phyloP scores from a whole-genome alignment of 2,888 invertebrate species.

The Bellardia bayeri region DNA sequence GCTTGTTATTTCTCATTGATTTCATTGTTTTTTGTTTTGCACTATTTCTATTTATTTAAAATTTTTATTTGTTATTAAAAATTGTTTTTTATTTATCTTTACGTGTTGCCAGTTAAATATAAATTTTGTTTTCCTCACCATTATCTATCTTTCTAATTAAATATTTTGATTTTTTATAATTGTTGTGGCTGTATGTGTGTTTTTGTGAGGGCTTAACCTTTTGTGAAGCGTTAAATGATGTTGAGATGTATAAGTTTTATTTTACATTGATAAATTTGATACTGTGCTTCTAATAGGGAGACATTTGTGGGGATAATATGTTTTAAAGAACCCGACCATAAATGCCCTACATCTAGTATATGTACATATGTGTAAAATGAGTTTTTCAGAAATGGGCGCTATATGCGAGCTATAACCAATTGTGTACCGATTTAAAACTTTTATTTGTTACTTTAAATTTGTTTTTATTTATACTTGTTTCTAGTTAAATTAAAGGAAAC shows the following conservation, averaged over 20 bases:
- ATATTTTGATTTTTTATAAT: background rate
- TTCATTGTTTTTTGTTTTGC: background rate
- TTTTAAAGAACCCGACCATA: too few species aligned
- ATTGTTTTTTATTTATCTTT: background rate
- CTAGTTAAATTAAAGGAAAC: background rate
- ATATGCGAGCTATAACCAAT: too few species aligned
- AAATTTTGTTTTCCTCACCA: conserved; percentile 6
- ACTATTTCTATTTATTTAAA: background rate
- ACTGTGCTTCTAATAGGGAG: too few species aligned
- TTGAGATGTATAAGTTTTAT: too few species aligned
- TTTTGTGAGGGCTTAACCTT: conserved; percentile 2
- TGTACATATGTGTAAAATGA: too few species aligned
- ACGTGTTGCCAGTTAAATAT: background rate
- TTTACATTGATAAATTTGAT: too few species aligned
- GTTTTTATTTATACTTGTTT: background rate
- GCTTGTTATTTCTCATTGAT: conserved; percentile 9
- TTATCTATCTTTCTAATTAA: background rate
- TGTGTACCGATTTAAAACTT: background rate
- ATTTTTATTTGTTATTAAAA: background rate
- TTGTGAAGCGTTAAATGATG: too few species aligned
- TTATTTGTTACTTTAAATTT: background rate
- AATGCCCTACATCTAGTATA: too few species aligned
- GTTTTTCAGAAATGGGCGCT: too few species aligned
- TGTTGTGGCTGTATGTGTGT: background rate
- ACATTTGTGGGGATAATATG: too few species aligned